Percentiles rank a stretch among this genome's conserved stretches.
These are phyloP conservation scores for Pterois miles DNA, from an alignment of 2,797 vertebrate genomes.

Conservation along the genomic window DNA sequence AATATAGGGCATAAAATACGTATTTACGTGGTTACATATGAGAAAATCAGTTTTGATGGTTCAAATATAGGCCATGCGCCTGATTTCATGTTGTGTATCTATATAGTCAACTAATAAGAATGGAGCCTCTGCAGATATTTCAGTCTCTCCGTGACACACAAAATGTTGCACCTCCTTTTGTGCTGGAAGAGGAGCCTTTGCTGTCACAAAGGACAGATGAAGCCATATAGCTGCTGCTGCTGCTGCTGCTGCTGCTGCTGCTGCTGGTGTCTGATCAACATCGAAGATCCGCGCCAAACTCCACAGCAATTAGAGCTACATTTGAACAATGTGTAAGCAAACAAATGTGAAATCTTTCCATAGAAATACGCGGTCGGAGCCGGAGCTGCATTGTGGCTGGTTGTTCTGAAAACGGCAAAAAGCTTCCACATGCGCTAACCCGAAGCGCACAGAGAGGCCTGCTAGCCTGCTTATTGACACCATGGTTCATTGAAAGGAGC, in stretches of 20 bases:
- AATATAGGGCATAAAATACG: background rate
- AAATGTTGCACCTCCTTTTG: conserved; percentile 54
- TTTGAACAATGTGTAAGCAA: conserved; percentile 11
- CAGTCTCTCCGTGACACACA: conserved; percentile 28
- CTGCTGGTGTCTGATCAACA: conserved; percentile 35
- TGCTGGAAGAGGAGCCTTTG: conserved; percentile 26
- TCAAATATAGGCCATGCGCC: background rate
- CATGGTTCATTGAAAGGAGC: conserved; percentile 70
- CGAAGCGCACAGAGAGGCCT: conserved; percentile 52
- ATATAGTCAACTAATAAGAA: background rate
- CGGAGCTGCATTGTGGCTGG: background rate
- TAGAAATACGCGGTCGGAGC: conserved; percentile 7
- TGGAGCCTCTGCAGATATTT: conserved; percentile 25
- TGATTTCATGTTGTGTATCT: background rate
- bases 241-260: conserved; percentile 6
- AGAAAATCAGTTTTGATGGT: background rate
- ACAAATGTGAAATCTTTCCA: conserved; percentile 15
- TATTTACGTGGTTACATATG: background rate
- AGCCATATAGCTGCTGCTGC: conserved; percentile 12
- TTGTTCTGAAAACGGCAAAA: conserved; percentile 14
- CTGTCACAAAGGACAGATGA: conserved; percentile 47
- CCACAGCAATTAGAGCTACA: conserved; percentile 36
- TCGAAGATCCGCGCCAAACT: conserved; percentile 44
- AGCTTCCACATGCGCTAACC: conserved; percentile 22
- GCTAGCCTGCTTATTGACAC: conserved; percentile 66